Percentiles rank a stretch among this genome's conserved stretches.
Conservation (phyloP, 30 jellyfish, hydroid and myxozoan genomes). For the Pseudorhiza aurosa region DNA sequence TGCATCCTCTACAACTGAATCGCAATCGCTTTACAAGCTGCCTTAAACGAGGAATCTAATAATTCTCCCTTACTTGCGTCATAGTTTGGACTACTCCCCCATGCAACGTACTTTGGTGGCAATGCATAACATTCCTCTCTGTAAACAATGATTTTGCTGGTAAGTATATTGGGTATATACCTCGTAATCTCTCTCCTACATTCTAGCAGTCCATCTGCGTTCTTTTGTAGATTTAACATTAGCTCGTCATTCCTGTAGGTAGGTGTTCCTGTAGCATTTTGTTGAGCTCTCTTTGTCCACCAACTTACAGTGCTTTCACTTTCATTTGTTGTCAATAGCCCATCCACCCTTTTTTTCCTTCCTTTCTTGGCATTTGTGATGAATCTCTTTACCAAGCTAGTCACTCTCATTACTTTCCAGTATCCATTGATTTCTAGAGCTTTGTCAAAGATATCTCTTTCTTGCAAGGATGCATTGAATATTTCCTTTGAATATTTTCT, state of each 20-base stretch:
- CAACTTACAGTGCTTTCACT: not conserved
- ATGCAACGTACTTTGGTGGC: slow-evolving; percentile 40
- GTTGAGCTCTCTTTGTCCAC: slow-evolving; percentile 35
- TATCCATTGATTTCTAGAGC: slow-evolving; percentile 11
- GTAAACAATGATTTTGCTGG: slow-evolving; percentile 33
- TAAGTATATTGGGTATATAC: slow-evolving; percentile 41
- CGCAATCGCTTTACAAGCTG: slow-evolving; percentile 36
- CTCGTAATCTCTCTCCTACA: slow-evolving; percentile 10
- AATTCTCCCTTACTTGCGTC: slow-evolving; percentile 35
- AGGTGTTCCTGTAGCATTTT: not conserved
- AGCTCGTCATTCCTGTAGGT: slow-evolving; percentile 27
- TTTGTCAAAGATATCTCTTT: not conserved
- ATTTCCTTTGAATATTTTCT: not conserved
- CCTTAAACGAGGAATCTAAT: slow-evolving; percentile 48
- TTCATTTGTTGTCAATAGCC: slow-evolving; percentile 66
- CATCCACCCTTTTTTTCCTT: slow-evolving; percentile 17
- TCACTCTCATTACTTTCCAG: slow-evolving; percentile 34
- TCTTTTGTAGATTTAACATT: slow-evolving; percentile 28
- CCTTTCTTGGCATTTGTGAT: slow-evolving; percentile 19
- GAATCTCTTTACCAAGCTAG: slow-evolving; percentile 49
- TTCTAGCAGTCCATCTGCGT: not conserved
- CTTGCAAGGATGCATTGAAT: slow-evolving; percentile 6
- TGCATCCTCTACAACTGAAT: slow-evolving; percentile 46
- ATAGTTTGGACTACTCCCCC: slow-evolving; percentile 60
- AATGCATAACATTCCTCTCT: slow-evolving; percentile 12